Percentiles rank a stretch among this genome's conserved stretches.
Evolutionary conservation across 2,888 invertebrate species (phyloP).

Genomic region (Nezara viridula): DNA sequence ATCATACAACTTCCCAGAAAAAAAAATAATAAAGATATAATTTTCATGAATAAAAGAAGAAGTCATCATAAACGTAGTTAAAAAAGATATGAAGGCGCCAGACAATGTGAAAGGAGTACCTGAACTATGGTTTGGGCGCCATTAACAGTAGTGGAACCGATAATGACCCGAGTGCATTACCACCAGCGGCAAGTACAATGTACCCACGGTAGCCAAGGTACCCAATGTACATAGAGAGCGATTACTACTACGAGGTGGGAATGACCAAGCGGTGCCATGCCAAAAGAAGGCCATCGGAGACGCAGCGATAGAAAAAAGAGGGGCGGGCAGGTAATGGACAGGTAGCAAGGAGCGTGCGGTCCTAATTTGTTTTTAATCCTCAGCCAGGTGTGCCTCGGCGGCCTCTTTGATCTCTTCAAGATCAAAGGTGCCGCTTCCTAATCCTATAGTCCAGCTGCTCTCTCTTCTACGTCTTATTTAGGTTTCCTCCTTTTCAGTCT

Average conservation of each 20-base stretch:
- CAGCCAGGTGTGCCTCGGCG: neutral
- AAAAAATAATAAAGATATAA: too few relatives aligned
- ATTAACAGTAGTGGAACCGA: neutral
- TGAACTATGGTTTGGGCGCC: neutral
- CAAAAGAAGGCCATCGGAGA: neutral
- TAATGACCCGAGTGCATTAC: neutral
- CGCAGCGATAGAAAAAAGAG: neutral
- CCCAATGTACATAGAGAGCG: neutral
- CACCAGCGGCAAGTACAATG: neutral
- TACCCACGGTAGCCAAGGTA: too few relatives aligned
- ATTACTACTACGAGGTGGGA: neutral
- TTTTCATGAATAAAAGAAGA: too few relatives aligned
- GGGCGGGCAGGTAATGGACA: neutral
- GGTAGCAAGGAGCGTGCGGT: neutral
- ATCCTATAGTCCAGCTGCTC: neutral
- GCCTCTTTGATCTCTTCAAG: neutral
- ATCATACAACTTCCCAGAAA: too few relatives aligned
- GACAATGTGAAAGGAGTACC: neutral
- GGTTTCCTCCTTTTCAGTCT: neutral
- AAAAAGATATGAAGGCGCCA: neutral
- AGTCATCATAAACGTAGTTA: too few relatives aligned
- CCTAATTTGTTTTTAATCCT: slow-evolving; percentile 26
- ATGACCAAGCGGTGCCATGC: neutral
- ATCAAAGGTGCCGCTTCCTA: neutral
- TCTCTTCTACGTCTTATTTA: slow-evolving; percentile 26